A percentile compares a stretch with the other conserved stretches of the same genome.
Evolutionary conservation across 37 sponge, comb jelly and placozoan genomes (phyloP).

Genomic region (Geodia barretti): DNA sequence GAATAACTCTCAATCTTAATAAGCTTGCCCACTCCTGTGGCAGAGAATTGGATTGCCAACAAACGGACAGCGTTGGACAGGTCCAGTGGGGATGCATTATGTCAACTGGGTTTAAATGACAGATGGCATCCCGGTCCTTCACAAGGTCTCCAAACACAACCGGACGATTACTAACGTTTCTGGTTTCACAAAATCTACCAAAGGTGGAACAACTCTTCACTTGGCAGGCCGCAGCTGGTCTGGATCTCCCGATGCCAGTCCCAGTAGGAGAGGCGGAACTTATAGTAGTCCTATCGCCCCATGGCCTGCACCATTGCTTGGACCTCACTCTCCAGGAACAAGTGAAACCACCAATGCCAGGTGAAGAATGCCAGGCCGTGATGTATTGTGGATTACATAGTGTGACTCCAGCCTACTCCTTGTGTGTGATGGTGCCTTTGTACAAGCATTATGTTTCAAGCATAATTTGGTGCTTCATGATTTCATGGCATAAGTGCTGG

Average conservation of each 20-base stretch:
- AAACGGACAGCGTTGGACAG: conserved; percentile 50
- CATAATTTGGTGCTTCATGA: too few species aligned
- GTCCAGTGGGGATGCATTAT: conserved; percentile 21
- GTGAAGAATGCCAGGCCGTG: conserved; percentile 48
- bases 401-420: too few species aligned
- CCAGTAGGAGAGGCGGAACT: conserved; percentile 50
- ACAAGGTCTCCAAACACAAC: conserved; percentile 20
- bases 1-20: conserved; percentile 22
- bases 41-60: conserved; percentile 36
- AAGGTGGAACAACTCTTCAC: conserved; percentile 38
- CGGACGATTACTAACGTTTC: conserved; percentile 34
- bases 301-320: conserved; percentile 28
- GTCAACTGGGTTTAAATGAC: too few species aligned
- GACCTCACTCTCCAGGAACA: conserved; percentile 60
- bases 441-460: too few species aligned
- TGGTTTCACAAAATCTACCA: conserved; percentile 28
- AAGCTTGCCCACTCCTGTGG: conserved; percentile 33
- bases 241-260: conserved; percentile 57
- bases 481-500: too few species aligned
- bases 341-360: conserved; percentile 36
- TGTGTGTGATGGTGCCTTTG: too few species aligned
- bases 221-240: conserved; percentile 12
- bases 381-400: too few species aligned
- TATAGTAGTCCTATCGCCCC: conserved; percentile 34
- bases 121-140: too few species aligned